phyloP scores from a whole-genome alignment of 2,113 vertebrate genomes.

The Cyphomyrus plagiostoma region DNA sequence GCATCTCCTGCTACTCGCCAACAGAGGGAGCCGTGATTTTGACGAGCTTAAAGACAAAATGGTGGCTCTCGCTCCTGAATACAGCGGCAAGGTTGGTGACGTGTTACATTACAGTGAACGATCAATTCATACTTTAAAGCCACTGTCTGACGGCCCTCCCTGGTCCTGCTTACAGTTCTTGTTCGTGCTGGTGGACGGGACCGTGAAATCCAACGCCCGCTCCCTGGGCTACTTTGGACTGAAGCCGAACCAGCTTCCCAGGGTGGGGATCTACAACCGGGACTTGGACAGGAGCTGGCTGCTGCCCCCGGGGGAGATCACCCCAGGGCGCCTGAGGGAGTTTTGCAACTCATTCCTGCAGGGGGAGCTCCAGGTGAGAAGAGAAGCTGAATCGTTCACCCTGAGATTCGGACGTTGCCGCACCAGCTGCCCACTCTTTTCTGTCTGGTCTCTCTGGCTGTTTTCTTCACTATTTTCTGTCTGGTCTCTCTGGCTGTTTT shows the following conservation, averaged over 20 bases:
- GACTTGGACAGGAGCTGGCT: slow-evolving; percentile 69
- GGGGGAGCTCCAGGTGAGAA: slow-evolving; percentile 61
- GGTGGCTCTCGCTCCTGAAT: slow-evolving; percentile 61
- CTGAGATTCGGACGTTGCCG: background rate
- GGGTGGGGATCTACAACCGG: slow-evolving; percentile 69
- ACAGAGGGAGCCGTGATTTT: slow-evolving; percentile 64
- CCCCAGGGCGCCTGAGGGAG: slow-evolving; percentile 53
- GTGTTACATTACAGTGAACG: too few species aligned
- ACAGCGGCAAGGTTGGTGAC: slow-evolving; percentile 70
- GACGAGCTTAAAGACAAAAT: slow-evolving; percentile 52
- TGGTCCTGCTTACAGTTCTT: slow-evolving; percentile 66
- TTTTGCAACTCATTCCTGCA: slow-evolving; percentile 74
- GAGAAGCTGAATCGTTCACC: background rate
- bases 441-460: background rate
- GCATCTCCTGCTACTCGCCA: slow-evolving; percentile 79
- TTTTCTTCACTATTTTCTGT: background rate
- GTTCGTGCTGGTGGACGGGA: slow-evolving; percentile 77
- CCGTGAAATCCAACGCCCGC: slow-evolving; percentile 58
- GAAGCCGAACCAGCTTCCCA: slow-evolving; percentile 71
- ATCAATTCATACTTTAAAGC: background rate
- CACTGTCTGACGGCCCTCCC: background rate
- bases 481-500: background rate
- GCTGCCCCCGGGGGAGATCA: slow-evolving; percentile 59
- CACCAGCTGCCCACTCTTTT: background rate
- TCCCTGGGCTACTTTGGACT: slow-evolving; percentile 74